phyloP scores from a whole-genome alignment of 2,888 invertebrate genomes.

The Hirtodrosophila confusa region DNA sequence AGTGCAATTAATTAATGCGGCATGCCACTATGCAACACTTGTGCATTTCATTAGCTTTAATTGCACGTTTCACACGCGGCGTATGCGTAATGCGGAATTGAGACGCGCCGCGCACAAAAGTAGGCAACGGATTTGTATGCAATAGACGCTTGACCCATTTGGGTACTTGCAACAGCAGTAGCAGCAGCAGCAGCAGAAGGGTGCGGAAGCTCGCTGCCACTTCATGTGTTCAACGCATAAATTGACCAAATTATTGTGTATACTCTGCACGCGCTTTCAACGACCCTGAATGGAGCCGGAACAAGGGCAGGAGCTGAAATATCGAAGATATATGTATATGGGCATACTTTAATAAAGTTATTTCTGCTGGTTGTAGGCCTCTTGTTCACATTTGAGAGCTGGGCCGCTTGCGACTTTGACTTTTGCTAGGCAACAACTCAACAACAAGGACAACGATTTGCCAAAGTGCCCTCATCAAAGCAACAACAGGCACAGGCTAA shows the following conservation, averaged over 20 bases:
- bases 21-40: slow-evolving; percentile 43
- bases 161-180: slow-evolving; percentile 6
- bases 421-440: slow-evolving; percentile 29
- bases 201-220: slow-evolving; percentile 3
- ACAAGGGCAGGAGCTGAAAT: not conserved
- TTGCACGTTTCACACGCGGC: slow-evolving; percentile 45
- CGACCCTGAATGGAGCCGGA: slow-evolving; percentile 4
- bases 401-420: slow-evolving; percentile 39
- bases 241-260: slow-evolving; percentile 74
- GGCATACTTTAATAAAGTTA: slow-evolving; percentile 52
- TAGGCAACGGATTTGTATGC: slow-evolving; percentile 49
- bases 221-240: slow-evolving; percentile 39
- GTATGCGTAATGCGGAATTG: slow-evolving; percentile 55
- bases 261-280: slow-evolving; percentile 48
- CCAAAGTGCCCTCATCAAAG: slow-evolving; percentile 77
- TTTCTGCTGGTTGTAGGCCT: too few species aligned
- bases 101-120: slow-evolving; percentile 25
- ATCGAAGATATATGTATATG: slow-evolving; percentile 7
- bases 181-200: not conserved
- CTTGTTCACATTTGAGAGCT: too few species aligned
- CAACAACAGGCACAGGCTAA: slow-evolving; percentile 70
- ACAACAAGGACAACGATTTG: slow-evolving; percentile 63
- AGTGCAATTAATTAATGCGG: slow-evolving; percentile 42
- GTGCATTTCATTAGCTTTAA: slow-evolving; percentile 60
- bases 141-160: slow-evolving; percentile 52